A percentile compares a stretch with the other conserved stretches of the same genome.
phyloP scores from a whole-genome alignment of 2,888 invertebrate species.

The Gymnocheta viridis region DNA sequence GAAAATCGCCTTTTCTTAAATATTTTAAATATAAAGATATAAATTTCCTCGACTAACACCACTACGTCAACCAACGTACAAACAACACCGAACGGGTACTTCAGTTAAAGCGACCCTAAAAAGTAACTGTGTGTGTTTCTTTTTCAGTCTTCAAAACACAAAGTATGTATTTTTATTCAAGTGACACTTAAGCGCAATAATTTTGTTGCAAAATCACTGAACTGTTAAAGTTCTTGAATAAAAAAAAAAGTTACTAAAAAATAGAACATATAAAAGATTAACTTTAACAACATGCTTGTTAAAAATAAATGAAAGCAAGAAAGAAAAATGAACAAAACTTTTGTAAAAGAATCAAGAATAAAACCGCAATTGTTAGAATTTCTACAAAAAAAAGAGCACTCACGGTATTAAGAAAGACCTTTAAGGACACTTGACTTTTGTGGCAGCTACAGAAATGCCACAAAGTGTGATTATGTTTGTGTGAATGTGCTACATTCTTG shows the following conservation, averaged over 20 bases:
- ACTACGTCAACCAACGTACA: background rate
- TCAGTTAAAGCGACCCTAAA: slow-evolving; percentile 31
- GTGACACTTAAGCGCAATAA: slow-evolving; percentile 51
- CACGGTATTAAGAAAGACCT: slow-evolving; percentile 16
- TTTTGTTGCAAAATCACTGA: slow-evolving; percentile 62
- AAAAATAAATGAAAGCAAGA: slow-evolving; percentile 26
- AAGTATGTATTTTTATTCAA: slow-evolving; percentile 47
- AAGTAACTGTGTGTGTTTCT: slow-evolving; percentile 48
- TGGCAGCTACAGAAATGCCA: slow-evolving; percentile 53
- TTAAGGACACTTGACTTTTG: slow-evolving; percentile 68
- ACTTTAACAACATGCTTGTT: slow-evolving; percentile 63
- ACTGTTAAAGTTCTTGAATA: slow-evolving; percentile 53
- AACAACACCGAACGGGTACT: background rate
- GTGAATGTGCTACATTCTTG: slow-evolving; percentile 41
- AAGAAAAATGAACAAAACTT: slow-evolving; percentile 60
- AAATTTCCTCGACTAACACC: slow-evolving; percentile 24
- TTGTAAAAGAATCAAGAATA: slow-evolving; percentile 44
- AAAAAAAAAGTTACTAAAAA: slow-evolving; percentile 20
- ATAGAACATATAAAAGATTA: slow-evolving; percentile 63
- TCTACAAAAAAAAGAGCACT: slow-evolving; percentile 6
- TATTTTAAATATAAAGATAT: slow-evolving; percentile 56
- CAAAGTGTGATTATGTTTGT: slow-evolving; percentile 41
- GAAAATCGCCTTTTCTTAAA: slow-evolving; percentile 47
- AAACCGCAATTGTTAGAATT: slow-evolving; percentile 63
- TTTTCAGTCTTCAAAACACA: slow-evolving; percentile 23